Conservation (phyloP, 2,888 invertebrate species). For the Leptogaster cylindrica region DNA sequence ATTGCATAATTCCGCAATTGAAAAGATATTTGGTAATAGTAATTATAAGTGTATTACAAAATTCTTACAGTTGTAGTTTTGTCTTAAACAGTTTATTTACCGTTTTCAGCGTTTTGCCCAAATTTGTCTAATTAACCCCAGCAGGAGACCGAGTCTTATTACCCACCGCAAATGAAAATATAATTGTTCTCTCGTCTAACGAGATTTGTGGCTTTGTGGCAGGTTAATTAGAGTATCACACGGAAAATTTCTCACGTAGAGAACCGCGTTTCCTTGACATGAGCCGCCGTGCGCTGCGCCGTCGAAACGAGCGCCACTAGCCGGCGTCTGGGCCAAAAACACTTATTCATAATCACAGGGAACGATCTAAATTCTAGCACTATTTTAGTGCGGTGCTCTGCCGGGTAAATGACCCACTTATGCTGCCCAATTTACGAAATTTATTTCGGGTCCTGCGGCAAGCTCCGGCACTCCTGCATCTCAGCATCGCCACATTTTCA, state of each 20-base stretch:
- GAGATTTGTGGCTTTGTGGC: neutral
- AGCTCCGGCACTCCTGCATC: neutral
- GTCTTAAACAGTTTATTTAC: too few species aligned
- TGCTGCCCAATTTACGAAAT: neutral
- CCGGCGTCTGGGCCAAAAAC: neutral
- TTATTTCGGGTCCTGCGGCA: neutral
- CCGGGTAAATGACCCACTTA: slow-evolving; percentile 55
- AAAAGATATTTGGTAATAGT: too few species aligned
- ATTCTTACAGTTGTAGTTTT: too few species aligned
- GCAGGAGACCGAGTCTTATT: too few species aligned
- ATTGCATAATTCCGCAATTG: too few species aligned
- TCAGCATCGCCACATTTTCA: neutral
- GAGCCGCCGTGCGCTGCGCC: neutral
- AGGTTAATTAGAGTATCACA: neutral
- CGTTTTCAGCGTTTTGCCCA: too few species aligned
- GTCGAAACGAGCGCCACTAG: neutral
- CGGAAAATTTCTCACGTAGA: neutral
- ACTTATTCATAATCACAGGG: neutral
- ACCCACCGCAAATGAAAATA: too few species aligned
- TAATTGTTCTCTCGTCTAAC: neutral
- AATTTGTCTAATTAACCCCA: too few species aligned
- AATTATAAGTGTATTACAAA: too few species aligned
- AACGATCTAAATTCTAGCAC: slow-evolving; percentile 2
- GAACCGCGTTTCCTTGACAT: neutral
- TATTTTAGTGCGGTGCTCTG: slow-evolving; percentile 39